phyloP scores from a whole-genome alignment of 1,140 invertebrate species.

The Pseudachorutes palmiensis region DNA sequence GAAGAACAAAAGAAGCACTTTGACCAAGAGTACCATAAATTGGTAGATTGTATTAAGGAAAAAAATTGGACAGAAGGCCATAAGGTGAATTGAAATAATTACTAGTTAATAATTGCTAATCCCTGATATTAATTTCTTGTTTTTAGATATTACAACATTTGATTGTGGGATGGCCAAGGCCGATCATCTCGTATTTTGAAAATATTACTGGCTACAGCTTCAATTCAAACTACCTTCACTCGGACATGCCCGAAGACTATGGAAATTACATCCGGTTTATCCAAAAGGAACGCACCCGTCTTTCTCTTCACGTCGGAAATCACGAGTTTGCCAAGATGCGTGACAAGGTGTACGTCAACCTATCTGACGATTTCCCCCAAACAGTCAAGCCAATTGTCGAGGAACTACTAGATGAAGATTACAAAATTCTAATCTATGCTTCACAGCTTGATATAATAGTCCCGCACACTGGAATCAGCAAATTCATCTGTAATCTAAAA shows the following conservation, averaged over 20 bases:
- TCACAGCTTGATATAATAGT: constrained; percentile 34
- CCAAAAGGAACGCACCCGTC: constrained; percentile 41
- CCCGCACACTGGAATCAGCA: constrained; percentile 19
- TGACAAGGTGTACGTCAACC: neutral
- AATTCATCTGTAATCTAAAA: constrained; percentile 17
- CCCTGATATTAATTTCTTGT: neutral
- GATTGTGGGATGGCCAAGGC: constrained; percentile 24
- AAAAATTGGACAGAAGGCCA: constrained; percentile 41
- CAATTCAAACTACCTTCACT: constrained; percentile 49
- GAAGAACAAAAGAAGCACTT: constrained; percentile 42
- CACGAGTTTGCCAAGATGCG: constrained; percentile 40
- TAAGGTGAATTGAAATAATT: constrained; percentile 38
- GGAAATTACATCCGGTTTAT: constrained; percentile 44
- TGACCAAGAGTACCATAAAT: constrained; percentile 39
- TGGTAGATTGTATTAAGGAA: constrained; percentile 40
- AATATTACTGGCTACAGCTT: constrained; percentile 46
- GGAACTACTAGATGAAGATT: constrained; percentile 27
- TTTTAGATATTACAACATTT: constrained; percentile 29
- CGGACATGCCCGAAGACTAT: constrained; percentile 43
- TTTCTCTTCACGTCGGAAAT: constrained; percentile 49
- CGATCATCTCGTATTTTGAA: constrained; percentile 42
- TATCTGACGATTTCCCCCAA: constrained; percentile 14
- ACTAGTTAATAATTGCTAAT: neutral
- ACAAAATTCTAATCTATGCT: constrained; percentile 31
- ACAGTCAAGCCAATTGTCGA: constrained; percentile 16